Evolutionary conservation across 2,797 vertebrate genomes (phyloP), one percentile per base, ranked within the genome.

Genomic region (Sphenodon punctatus): DNA sequence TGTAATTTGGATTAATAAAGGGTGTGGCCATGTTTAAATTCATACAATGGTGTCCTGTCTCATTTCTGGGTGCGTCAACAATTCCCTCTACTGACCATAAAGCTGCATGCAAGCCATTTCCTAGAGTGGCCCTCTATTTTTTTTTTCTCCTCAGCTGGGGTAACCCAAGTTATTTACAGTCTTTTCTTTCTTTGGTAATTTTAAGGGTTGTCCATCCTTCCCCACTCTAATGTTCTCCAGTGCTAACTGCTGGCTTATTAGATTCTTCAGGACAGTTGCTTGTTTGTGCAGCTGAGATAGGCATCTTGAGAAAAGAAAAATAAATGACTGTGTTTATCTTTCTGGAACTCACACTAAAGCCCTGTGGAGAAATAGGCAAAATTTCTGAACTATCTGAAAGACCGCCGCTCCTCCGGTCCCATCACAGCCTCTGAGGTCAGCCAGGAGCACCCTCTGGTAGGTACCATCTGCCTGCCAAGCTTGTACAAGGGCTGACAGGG

Each of bases 181-280:
- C 8, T 1, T 78, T 41, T 27, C 13, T 85, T 82, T 67, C 76
- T 88, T 34, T 73, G 83, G 38, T 38, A 51, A 63, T 63, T 64
- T 4, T n/a, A 61, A 69, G 65, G 78, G 71, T 68, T 86, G 70
- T 69, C 84, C 8, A 8, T 17, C 30, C 78, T 89, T 80, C 58
- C 66, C 49, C 38, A 7, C 71, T 39, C 34, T 59, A 69, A 25
- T 63, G 34, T 46, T 77, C 56, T 75, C 86, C 67, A 65, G 25
- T 67, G 56, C 86, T 89, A 88, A 88, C 61, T 88, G 73, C 60
- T 80, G 16, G 34, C 84, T 86, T 89, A 77, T 93, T 74, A 83
- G 5, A 63, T 84, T 75, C 61, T 34, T 82, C 53, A 75, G 72
- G 71, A 17, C 53, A 8, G 10, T 73, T 87, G 8, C 5, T 86